Base-by-base conservation (phyloP, 1,140 invertebrate genomes). In the Drosophila equinoxialis region DNA sequence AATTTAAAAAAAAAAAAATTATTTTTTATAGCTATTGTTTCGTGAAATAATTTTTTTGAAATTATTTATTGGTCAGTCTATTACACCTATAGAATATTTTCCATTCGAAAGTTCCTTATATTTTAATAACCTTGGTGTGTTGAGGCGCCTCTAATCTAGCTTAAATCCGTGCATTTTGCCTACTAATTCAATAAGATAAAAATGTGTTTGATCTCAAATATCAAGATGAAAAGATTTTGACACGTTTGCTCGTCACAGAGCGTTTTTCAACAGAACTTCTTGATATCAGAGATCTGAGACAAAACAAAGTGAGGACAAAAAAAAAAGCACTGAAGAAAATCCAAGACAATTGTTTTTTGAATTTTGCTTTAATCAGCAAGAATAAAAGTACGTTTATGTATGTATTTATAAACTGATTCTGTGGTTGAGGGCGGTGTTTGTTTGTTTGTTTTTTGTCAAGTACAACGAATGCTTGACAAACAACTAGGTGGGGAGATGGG, bases 351-450 rank as follows among this genome's bases (percentile, higher is more conserved):
- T 76, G 63, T 76, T 76, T 75, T 75, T 76, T 75, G 68, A 63
- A 57, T 68, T 76, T 13, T 37, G 73, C 64, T 66, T 69, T 76
- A 76, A 76, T 76, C 74, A 76, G 74, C 74, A 76, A 69, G 69
- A 74, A 76, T 41, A 74, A 64, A 42, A 23, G 57, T 26, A 74
- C 57, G 6, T n/a, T 7, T 23, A 62, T 7, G 2, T 23, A 42
- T 17, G 6, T 76, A 59, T 70, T 69, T 76, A 69, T 76, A 76
- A 76, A 76, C 73, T 45, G 37, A 64, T 60, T 76, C 60, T 69
- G 6, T 59, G 6, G 42, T 59, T 62, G 65, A 66, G 73, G 76
- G n/a, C 13, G 66, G 65, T 64, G 59, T 70, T 76, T 76, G 69
- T 74, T 55, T 60, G 64, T 65, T 75, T 69, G 69, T 73, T 55